These are phyloP conservation scores for Gymnocypris eckloni DNA, from an alignment of 2,797 vertebrate genomes.

Conservation along the genomic window DNA sequence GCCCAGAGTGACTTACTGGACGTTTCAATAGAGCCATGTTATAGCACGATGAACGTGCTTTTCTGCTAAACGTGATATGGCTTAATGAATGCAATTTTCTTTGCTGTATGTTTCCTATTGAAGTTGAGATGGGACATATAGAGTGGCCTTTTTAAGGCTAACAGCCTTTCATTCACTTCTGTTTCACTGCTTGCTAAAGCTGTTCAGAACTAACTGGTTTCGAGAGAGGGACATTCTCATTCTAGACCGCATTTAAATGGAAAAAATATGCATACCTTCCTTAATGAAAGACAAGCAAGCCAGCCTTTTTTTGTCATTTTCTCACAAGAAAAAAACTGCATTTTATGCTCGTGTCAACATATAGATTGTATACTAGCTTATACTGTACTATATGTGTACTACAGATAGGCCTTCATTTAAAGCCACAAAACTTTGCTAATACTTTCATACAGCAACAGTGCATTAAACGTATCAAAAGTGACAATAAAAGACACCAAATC, in stretches of 20 bases:
- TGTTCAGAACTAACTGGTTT: background rate
- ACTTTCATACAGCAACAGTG: background rate
- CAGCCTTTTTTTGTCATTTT: background rate
- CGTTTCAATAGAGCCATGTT: background rate
- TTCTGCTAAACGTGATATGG: background rate
- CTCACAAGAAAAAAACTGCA: background rate
- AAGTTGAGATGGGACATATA: background rate
- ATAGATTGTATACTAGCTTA: background rate
- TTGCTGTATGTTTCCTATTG: background rate
- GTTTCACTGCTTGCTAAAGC: background rate
- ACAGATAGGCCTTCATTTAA: background rate
- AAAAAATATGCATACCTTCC: background rate
- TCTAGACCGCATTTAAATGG: background rate
- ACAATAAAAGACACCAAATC: background rate
- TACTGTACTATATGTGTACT: background rate
- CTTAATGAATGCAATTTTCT: background rate
- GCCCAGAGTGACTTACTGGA: slow-evolving; percentile 61
- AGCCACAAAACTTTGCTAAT: background rate
- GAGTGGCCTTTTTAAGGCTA: background rate
- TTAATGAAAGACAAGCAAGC: no score
- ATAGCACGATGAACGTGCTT: background rate
- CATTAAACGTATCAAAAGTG: background rate
- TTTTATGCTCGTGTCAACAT: background rate
- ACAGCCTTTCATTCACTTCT: background rate
- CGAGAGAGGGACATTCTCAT: background rate